These are phyloP conservation scores for Vannuccia rotundouncinata DNA, from an alignment of 2,888 invertebrate species.

Conservation along the genomic window DNA sequence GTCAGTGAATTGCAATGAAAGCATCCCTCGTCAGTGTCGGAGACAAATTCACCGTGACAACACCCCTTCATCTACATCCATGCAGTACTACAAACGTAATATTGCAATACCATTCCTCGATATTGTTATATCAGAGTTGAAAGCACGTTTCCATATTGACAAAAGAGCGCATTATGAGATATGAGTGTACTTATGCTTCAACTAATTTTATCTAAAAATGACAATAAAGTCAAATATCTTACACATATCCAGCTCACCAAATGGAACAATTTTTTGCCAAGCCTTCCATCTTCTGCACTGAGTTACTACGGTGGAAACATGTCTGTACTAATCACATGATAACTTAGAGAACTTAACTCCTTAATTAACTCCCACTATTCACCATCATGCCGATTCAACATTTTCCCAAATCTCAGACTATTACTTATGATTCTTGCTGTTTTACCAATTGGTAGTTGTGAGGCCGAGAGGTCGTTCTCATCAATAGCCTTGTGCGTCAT, in stretches of 20 bases:
- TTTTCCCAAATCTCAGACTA: conserved; percentile 12
- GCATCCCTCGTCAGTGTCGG: not conserved
- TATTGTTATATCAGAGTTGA: not conserved
- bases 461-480: conserved; percentile 29
- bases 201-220: not conserved
- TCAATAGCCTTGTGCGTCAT: conserved; percentile 10
- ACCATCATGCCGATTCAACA: conserved; percentile 19
- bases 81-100: not conserved
- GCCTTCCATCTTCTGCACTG: not conserved
- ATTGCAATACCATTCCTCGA: not conserved
- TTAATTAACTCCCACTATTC: conserved; percentile 1
- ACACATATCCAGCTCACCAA: not conserved
- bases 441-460: conserved; percentile 32
- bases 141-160: not conserved
- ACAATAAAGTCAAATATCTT: not conserved
- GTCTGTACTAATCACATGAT: conserved; percentile 13
- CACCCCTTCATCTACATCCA: not conserved
- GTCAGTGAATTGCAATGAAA: conserved; percentile 28
- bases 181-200: not conserved
- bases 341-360: conserved; percentile 9
- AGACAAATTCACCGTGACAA: not conserved
- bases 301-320: not conserved
- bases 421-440: conserved; percentile 29
- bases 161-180: not conserved
- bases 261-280: not conserved